Evolutionary conservation across 2,888 invertebrate species (phyloP).

Genomic region (Blera fallax): DNA sequence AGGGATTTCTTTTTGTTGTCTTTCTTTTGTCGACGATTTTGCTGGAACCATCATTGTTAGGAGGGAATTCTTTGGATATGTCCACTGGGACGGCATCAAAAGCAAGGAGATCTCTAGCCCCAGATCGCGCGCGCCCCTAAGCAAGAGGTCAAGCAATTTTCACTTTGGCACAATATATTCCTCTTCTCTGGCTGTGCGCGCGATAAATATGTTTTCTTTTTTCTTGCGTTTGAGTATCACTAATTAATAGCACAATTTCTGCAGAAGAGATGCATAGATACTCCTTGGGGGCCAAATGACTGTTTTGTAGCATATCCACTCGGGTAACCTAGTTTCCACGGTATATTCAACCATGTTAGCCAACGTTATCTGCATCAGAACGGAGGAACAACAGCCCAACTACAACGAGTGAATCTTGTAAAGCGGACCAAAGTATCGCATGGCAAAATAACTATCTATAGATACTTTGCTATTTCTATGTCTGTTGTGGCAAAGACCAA

Average conservation of each 20-base stretch:
- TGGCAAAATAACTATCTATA: slow-evolving; percentile 9
- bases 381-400: slow-evolving; percentile 32
- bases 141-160: slow-evolving; percentile 70
- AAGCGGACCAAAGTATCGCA: background rate
- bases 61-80: slow-evolving; percentile 57
- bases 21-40: slow-evolving; percentile 3
- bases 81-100: slow-evolving; percentile 25
- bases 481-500: slow-evolving; percentile 51
- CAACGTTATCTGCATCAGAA: slow-evolving; percentile 65
- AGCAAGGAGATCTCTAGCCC: slow-evolving; percentile 17
- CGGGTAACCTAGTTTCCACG: slow-evolving; percentile 72
- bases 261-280: slow-evolving; percentile 48
- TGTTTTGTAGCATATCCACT: slow-evolving; percentile 70
- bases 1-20: slow-evolving; percentile 23
- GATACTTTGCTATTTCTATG: slow-evolving; percentile 33
- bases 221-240: slow-evolving; percentile 38
- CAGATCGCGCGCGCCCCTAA: slow-evolving; percentile 35
- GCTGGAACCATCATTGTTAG: slow-evolving; percentile 43
- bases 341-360: slow-evolving; percentile 9
- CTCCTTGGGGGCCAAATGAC: slow-evolving; percentile 54
- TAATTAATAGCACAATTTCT: slow-evolving; percentile 68
- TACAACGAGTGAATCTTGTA: slow-evolving; percentile 38
- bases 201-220: slow-evolving; percentile 60
- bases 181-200: background rate
- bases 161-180: slow-evolving; percentile 47